Percentiles rank a stretch among this genome's conserved stretches.
Conservation (phyloP, 2,888 invertebrate species). For the Monoplex corrugatus region DNA sequence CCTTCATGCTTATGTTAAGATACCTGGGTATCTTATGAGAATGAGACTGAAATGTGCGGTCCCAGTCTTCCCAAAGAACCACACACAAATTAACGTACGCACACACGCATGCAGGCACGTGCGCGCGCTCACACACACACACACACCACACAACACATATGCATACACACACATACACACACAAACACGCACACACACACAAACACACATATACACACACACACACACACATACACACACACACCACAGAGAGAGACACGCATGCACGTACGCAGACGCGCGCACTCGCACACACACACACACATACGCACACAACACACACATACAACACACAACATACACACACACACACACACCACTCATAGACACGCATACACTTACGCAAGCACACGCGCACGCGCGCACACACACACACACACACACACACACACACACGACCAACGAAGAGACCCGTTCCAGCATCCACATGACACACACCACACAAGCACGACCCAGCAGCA, state of each 20-base stretch:
- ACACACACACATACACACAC: neutral
- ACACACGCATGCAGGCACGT: too few relatives aligned
- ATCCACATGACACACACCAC: too few relatives aligned
- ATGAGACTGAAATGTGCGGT: too few relatives aligned
- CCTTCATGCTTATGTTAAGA: too few relatives aligned
- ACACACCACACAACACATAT: neutral
- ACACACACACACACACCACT: slow-evolving; percentile 13
- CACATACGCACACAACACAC: neutral
- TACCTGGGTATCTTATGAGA: too few relatives aligned
- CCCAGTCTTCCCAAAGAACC: too few relatives aligned
- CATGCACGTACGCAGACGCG: too few relatives aligned
- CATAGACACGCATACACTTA: slow-evolving; percentile 16
- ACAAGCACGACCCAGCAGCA: too few relatives aligned
- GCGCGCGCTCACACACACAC: neutral
- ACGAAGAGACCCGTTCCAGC: too few relatives aligned
- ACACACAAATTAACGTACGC: too few relatives aligned
- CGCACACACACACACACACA: slow-evolving; percentile 16
- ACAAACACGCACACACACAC: slow-evolving; percentile 2
- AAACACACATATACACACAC: neutral
- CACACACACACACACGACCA: neutral
- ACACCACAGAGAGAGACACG: too few relatives aligned
- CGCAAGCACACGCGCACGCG: slow-evolving; percentile 15
- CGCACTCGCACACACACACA: neutral
- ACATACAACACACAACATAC: too few relatives aligned
- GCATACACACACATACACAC: slow-evolving; percentile 1